Evolutionary conservation across 1,140 invertebrate species (phyloP), one percentile per base, ranked within the genome.

Genomic region (Yoshiicerus persimilis): DNA sequence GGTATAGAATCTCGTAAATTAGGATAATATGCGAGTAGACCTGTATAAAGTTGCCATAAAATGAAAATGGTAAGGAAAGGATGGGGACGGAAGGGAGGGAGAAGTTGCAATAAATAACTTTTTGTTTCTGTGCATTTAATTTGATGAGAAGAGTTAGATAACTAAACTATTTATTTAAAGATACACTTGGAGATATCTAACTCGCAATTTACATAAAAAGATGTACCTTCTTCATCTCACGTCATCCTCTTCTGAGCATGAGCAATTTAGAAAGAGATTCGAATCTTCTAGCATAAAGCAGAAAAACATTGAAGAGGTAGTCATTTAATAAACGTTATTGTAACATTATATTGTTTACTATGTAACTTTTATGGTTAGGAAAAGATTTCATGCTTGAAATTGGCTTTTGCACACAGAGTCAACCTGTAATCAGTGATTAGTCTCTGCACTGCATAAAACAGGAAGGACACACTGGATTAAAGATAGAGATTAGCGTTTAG

Each of bases 401-500:
- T 80, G 75, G 6, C 16, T 38, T 34, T 80, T 80, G 34, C 75
- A 36, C 32, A 36, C n/a, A n/a, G 34, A 36, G 30, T 30, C 66
- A 16, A 32, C 11, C 10, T 30, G 16, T 30, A 70, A 56, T 56
- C 47, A n/a, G 47, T 56, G 47, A 56, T 56, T 56, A 56, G 47
- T 56, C 27, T 30, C 4, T 30, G 25, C 25, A 70, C 66, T 30
- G 66, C 10, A 32, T 66, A 27, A 70, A 34, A 80, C 32, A 36
- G 34, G 75, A 80, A 80, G 75, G 75, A 80, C 75, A 80, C 34
- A 6, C 34, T 80, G 75, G 32, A 80, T 80, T 80, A 80, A 80
- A 77, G 32, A 80, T 80, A 80, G 75, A 80, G 75, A 80, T 80
- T 80, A 80, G 75, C 75, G 38, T 38, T 80, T 36, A 36, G 32